Percentiles rank a stretch among this genome's conserved stretches.
Conservation (phyloP, 2,888 invertebrate species). For the Sminthurides aquaticus region DNA sequence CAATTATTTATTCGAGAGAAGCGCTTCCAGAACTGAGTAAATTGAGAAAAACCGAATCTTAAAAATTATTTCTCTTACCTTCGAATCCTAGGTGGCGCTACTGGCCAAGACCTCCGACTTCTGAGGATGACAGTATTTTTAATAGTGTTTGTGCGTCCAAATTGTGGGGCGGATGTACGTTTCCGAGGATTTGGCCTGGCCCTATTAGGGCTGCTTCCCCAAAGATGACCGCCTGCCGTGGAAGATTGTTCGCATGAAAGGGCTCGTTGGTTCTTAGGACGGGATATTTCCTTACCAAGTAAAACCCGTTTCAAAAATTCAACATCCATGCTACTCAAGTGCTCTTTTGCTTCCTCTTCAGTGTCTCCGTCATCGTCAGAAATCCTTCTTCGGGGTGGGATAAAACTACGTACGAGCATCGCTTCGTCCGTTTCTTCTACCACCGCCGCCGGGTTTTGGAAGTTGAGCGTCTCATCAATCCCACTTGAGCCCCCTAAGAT, state of each 20-base stretch:
- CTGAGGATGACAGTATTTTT: constrained; percentile 54
- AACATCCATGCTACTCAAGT: constrained; percentile 27
- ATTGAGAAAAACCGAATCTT: no score
- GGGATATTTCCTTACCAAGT: constrained; percentile 30
- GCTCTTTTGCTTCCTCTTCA: constrained; percentile 18
- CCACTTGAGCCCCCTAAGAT: no score
- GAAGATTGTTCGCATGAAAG: constrained; percentile 48
- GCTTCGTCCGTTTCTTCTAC: not conserved
- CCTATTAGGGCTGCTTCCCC: constrained; percentile 51
- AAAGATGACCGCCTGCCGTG: constrained; percentile 54
- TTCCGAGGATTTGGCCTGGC: constrained; percentile 53
- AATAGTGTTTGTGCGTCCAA: constrained; percentile 50
- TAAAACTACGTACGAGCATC: no score
- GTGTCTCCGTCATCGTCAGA: not conserved
- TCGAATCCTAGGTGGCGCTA: constrained; percentile 52
- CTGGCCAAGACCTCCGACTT: constrained; percentile 67
- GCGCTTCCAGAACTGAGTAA: not conserved
- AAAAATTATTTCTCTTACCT: constrained; percentile 9
- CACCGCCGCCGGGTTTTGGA: not conserved
- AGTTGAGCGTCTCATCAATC: no score
- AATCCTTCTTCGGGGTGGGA: not conserved
- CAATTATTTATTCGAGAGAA: no score
- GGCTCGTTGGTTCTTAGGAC: constrained; percentile 26
- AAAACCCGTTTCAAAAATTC: constrained; percentile 36
- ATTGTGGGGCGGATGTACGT: constrained; percentile 65